A percentile compares a stretch with the other conserved stretches of the same genome.
phyloP scores from a whole-genome alignment of 2,113 vertebrate genomes.

The Steatornis caripensis region DNA sequence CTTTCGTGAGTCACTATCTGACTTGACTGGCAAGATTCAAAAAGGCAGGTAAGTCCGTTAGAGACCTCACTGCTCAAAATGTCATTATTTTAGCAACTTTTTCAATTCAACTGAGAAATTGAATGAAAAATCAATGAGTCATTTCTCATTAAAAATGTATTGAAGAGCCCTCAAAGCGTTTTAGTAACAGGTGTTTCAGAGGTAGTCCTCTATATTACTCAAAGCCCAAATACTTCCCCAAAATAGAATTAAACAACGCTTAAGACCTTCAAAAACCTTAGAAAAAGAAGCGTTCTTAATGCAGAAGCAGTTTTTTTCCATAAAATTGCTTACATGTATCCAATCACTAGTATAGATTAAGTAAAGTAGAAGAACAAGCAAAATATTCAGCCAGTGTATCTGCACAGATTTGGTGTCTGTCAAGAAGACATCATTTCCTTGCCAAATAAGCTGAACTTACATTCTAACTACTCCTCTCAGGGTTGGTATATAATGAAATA shows the following conservation, averaged over 20 bases:
- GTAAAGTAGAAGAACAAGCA: neutral
- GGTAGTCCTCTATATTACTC: neutral
- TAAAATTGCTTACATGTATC: neutral
- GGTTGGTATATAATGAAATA: slow-evolving; percentile 7
- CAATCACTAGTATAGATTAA: neutral
- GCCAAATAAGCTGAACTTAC: slow-evolving; percentile 31
- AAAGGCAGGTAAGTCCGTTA: neutral
- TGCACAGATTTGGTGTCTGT: neutral
- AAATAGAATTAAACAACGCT: neutral
- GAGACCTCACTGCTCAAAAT: neutral
- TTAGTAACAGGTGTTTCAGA: neutral
- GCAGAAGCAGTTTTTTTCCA: neutral
- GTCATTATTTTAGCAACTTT: neutral
- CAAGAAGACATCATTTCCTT: neutral
- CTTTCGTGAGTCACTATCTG: neutral
- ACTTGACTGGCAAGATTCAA: neutral
- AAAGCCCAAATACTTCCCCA: neutral
- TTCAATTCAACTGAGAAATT: neutral
- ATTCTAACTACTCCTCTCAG: neutral
- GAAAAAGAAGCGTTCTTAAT: neutral
- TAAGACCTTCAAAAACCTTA: neutral
- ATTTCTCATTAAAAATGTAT: neutral
- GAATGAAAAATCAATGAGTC: neutral
- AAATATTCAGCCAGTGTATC: neutral
- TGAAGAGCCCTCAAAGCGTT: neutral